Conservation (phyloP, 2,888 invertebrate species). For the Camptogramma bilineatum region DNA sequence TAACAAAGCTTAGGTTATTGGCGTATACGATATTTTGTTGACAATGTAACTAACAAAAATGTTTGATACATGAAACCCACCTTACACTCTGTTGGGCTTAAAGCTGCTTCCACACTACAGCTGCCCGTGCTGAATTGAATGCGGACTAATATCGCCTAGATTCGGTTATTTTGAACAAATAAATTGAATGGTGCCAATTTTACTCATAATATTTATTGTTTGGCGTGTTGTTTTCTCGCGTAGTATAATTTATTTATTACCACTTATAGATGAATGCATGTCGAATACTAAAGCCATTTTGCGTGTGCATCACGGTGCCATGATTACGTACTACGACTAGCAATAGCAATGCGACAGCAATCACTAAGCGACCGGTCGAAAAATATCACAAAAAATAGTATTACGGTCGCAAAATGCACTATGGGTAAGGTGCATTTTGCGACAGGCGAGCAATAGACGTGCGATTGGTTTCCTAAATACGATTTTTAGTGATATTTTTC, state of each 20-base stretch:
- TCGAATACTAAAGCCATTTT: neutral
- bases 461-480: too few species aligned
- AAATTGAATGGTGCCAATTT: slow-evolving; percentile 18
- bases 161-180: neutral
- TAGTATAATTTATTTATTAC: slow-evolving; percentile 24
- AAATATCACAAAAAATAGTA: too few species aligned
- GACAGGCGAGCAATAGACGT: too few species aligned
- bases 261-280: slow-evolving; percentile 15
- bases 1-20: slow-evolving; percentile 9
- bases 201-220: slow-evolving; percentile 35
- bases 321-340: too few species aligned
- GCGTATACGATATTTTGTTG: slow-evolving; percentile 11
- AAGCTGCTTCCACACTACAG: neutral
- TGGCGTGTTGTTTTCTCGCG: slow-evolving; percentile 22
- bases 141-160: slow-evolving; percentile 3
- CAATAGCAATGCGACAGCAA: too few species aligned
- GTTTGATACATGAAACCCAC: neutral
- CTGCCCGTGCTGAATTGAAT: slow-evolving; percentile 20
- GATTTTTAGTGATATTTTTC: too few species aligned
- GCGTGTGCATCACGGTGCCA: neutral
- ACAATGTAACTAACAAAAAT: neutral
- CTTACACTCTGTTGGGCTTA: neutral
- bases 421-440: too few species aligned
- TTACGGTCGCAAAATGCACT: too few species aligned
- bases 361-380: too few species aligned